phyloP scores from a whole-genome alignment of 2,797 vertebrate genomes.

The Lycodopsis pacificus region DNA sequence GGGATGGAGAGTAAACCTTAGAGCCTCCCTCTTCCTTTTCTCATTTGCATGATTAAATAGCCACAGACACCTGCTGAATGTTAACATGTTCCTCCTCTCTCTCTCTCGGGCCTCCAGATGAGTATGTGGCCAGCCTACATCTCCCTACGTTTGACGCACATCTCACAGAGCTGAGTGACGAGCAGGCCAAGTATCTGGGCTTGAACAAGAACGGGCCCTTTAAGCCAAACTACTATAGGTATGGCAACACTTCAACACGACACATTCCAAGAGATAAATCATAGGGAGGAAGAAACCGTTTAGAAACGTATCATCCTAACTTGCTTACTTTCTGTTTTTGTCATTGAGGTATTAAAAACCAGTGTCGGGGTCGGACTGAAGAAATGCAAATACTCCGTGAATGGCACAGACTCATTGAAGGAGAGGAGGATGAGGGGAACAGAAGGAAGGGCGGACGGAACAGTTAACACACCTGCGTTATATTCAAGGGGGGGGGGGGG shows the following conservation, averaged over 20 bases:
- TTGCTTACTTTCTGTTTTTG: constrained; percentile 3
- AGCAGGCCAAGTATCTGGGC: constrained; percentile 98
- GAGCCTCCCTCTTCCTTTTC: neutral
- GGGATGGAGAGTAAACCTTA: neutral
- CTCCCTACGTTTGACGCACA: constrained; percentile 97
- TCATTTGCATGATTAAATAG: constrained; percentile 37
- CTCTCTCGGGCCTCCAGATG: constrained; percentile 83
- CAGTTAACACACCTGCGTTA: constrained; percentile 73
- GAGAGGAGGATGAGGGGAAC: constrained; percentile 60
- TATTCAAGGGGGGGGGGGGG: constrained; percentile 58
- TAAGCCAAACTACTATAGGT: constrained; percentile 99
- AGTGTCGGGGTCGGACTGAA: constrained; percentile 63
- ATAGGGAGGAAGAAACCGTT: neutral
- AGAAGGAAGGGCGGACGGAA: constrained; percentile 48
- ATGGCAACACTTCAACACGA: neutral
- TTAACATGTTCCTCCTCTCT: neutral
- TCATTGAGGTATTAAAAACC: constrained; percentile 89
- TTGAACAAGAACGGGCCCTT: constrained; percentile 99
- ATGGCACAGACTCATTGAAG: constrained; percentile 74
- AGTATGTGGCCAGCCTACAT: constrained; percentile 98
- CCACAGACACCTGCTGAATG: constrained; percentile 23
- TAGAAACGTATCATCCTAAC: neutral
- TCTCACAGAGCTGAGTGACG: constrained; percentile 94
- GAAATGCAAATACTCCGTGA: constrained; percentile 70
- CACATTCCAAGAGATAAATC: neutral